These are phyloP conservation scores for Platerodrilus igneus DNA, from an alignment of 2,888 invertebrate genomes.

Conservation along the genomic window DNA sequence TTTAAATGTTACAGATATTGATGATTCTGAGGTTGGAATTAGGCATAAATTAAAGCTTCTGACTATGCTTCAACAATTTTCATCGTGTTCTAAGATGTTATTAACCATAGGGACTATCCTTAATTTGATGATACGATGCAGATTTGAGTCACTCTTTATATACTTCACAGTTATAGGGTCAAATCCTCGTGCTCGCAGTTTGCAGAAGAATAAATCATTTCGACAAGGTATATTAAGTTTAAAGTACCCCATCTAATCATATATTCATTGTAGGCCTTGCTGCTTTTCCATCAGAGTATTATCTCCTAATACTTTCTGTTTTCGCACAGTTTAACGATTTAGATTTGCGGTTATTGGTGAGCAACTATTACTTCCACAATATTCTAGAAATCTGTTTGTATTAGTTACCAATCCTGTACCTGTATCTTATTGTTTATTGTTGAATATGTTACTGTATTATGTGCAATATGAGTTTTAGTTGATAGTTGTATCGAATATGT, in stretches of 20 bases:
- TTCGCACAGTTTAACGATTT: no score
- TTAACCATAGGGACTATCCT: conserved; percentile 74
- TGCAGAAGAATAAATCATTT: conserved; percentile 34
- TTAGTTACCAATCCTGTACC: no score
- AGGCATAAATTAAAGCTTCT: conserved; percentile 69
- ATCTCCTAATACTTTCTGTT: no score
- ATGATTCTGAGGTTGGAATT: conserved; percentile 54
- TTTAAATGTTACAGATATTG: conserved; percentile 44
- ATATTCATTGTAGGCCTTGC: conserved; percentile 57
- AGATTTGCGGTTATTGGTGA: no score
- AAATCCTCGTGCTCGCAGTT: conserved; percentile 36
- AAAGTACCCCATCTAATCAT: background rate
- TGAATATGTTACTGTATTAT: no score
- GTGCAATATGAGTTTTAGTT: no score
- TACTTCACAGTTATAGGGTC: conserved; percentile 64
- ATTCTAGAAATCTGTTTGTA: no score
- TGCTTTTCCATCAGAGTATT: conserved; percentile 67
- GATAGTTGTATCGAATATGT: no score
- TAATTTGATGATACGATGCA: conserved; percentile 70
- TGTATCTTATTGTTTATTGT: no score
- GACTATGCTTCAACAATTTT: conserved; percentile 67
- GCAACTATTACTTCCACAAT: no score
- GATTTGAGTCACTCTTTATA: conserved; percentile 77
- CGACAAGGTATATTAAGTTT: conserved; percentile 19
- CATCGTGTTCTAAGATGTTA: conserved; percentile 72